Base-by-base conservation (phyloP, 2,113 vertebrate species). In the Patagioenas fasciata region DNA sequence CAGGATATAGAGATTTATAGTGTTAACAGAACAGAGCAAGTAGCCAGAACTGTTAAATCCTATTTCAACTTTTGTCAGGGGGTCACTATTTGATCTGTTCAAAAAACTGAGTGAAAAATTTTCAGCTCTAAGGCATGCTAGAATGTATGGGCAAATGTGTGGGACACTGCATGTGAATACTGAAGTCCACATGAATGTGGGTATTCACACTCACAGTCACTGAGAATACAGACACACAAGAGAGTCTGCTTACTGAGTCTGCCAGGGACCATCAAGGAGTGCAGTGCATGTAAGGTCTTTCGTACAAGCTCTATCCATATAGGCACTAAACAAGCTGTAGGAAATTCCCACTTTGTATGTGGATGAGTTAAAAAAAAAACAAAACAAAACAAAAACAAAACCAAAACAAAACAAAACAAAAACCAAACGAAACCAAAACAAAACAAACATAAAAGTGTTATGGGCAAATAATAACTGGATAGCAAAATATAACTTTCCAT, bases 181-280 rank as follows among this genome's bases (percentile, higher is more conserved):
- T 18, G 62, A 56, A 21, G 28, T 64, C 51, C 50, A 36, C 2
- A 3, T 18, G 62, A 60, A 57, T 3, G 2, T 32, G 25, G 8
- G 10, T 15, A 13, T 72, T 65, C 61, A 24, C 65, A 57, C 17
- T 56, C 34, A 38, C 10, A 25, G n/a, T 13, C 13, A 19, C 31
- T 7, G 21, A 34, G 36, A 53, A 65, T 13, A 44, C 28, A n/a
- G 18, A 44, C 44, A 13, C 57, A 34, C 0, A 5, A 21, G 8
- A 60, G 13, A 53, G 40, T 24, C 23, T 53, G 61, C 4, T 73
- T 8, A 9, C 26, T 17, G 64, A 56, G 62, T 23, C 58, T 44
- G 28, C 12, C n/a, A 28, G 36, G 31, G 40, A 21, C 38, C 2
- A 0, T 1, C 31, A 31, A 16, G 47, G 40, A 70, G 7, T 1